phyloP scores from a whole-genome alignment of 2,888 invertebrate genomes.

The Xestia xanthographa region DNA sequence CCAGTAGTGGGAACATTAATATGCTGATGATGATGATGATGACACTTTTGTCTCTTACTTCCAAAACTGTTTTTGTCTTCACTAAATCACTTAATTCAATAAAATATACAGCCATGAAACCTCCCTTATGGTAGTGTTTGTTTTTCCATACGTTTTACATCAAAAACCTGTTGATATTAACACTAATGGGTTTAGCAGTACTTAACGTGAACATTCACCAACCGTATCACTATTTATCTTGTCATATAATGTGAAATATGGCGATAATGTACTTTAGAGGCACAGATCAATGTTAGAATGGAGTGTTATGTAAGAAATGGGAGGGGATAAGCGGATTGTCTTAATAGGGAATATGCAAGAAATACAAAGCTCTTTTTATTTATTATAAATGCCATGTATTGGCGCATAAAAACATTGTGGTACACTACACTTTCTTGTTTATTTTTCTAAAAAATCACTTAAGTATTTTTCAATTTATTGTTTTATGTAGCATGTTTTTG shows the following conservation, averaged over 20 bases:
- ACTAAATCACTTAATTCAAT: background rate
- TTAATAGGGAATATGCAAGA: too few species aligned
- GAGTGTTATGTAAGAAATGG: background rate
- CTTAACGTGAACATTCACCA: constrained; percentile 33
- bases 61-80: background rate
- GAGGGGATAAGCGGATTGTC: too few species aligned
- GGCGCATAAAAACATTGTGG: too few species aligned
- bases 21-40: too few species aligned
- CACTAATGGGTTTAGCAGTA: constrained; percentile 50
- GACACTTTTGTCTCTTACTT: background rate
- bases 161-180: constrained; percentile 48
- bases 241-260: constrained; percentile 53
- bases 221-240: constrained; percentile 48
- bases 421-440: too few species aligned
- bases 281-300: constrained; percentile 19
- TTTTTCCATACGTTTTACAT: constrained; percentile 47
- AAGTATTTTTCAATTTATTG: too few species aligned
- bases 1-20: too few species aligned
- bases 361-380: too few species aligned
- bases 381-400: too few species aligned
- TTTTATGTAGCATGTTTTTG: too few species aligned
- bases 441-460: too few species aligned
- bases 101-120: constrained; percentile 24
- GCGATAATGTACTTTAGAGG: constrained; percentile 15
- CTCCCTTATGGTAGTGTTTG: constrained; percentile 18